Conservation (phyloP, 2,797 vertebrate genomes). For the Paguma larvata region DNA sequence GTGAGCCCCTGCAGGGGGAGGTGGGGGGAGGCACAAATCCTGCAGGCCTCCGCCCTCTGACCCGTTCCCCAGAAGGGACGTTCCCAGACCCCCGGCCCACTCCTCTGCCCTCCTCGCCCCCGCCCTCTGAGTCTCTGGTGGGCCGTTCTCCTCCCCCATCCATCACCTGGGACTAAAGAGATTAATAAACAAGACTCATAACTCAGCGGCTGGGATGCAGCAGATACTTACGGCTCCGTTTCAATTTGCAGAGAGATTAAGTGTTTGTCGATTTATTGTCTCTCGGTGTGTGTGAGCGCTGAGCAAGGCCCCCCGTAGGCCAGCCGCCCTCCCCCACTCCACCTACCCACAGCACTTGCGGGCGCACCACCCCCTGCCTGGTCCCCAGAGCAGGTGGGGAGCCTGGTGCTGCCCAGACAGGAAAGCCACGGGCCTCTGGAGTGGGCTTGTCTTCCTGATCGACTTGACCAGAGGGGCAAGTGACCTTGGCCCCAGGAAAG, state of each 20-base stretch:
- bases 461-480: background rate
- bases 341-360: too few species aligned
- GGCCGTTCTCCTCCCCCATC: slow-evolving; percentile 63
- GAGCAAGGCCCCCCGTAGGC: slow-evolving; percentile 26
- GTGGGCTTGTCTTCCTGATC: background rate
- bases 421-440: background rate
- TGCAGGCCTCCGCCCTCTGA: background rate
- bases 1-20: background rate
- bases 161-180: slow-evolving; percentile 73
- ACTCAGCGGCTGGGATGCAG: slow-evolving; percentile 74
- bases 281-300: slow-evolving; percentile 12
- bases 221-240: slow-evolving; percentile 69
- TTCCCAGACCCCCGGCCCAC: background rate
- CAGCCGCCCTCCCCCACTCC: background rate
- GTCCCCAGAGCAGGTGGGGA: background rate
- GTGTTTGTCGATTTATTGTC: slow-evolving; percentile 80
- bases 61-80: background rate
- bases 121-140: background rate
- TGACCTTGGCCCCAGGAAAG: background rate
- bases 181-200: slow-evolving; percentile 78
- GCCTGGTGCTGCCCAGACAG: background rate
- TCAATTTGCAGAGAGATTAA: slow-evolving; percentile 84
- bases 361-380: background rate
- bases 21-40: background rate
- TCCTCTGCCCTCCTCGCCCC: background rate